Evolutionary conservation across 2,888 invertebrate species (phyloP), one percentile per base, ranked within the genome.

Genomic region (Eubasilissa splendida): DNA sequence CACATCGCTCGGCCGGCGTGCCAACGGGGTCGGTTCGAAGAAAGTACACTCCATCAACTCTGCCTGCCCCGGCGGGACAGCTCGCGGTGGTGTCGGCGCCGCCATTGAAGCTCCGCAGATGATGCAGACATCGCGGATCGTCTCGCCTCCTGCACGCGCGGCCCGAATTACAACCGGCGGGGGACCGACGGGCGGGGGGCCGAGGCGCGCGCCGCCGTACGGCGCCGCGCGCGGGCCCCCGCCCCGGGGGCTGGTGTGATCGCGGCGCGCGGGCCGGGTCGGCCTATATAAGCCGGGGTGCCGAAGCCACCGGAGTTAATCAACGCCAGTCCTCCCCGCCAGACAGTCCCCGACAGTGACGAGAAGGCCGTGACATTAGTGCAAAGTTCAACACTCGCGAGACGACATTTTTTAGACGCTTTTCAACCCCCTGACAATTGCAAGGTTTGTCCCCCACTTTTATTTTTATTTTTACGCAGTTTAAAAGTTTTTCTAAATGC

Each of bases 401-500:
- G 11, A 53, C 33, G n/a, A 52, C 52, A 14, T 53, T 60, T n/a
- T 73, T 42, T 56, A 73, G 58, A 73, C 71, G 71, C 54, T 73
- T 73, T 73, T 59, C 75, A 75, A 60, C 75, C 75, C 75, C 60
- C 42, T 42, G 33, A 59, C n/a, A 60, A 50, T 53, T 75, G n/a
- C 75, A 75, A 75, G 75, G 75, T 75, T 60, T 60, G 75, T 75
- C 14, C 9, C 9, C 75, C 42, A 42, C 56, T 73, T 71, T 70
- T 52, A 70, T 22, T 42, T 42, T 42, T 42, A 42, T 42, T 42
- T n/a, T 42, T 42, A 7, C 42, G 42, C 22, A 22, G 22, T 22
- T 22, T 22, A 22, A 22, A 42, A 42, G 42, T 42, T 42, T 42
- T 42, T 42, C 2, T 7, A 2, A 42, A 42, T 42, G 42, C 2